These are phyloP conservation scores for Epirrita christyi DNA, from an alignment of 2,888 invertebrate genomes.

Conservation along the genomic window DNA sequence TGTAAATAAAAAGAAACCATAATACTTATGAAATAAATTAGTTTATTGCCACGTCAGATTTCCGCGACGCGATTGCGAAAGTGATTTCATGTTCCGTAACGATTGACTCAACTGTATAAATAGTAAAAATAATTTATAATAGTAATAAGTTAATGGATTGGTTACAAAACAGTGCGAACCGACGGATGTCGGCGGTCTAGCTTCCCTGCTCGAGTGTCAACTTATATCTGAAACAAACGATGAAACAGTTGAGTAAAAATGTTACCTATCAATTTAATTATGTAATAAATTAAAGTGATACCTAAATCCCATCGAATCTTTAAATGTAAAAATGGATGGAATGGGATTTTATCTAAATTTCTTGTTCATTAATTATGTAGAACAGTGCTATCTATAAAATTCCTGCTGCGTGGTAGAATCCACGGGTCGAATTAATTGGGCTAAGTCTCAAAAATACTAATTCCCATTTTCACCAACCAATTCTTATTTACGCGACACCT, in stretches of 20 bases:
- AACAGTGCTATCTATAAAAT: too few species aligned
- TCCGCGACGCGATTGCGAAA: constrained; percentile 63
- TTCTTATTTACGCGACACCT: too few species aligned
- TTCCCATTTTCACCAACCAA: too few species aligned
- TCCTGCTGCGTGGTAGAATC: too few species aligned
- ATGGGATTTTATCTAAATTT: too few species aligned
- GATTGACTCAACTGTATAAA: constrained; percentile 79
- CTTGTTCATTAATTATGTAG: too few species aligned
- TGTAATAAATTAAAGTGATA: too few species aligned
- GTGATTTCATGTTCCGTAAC: constrained; percentile 71
- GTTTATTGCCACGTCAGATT: constrained; percentile 81
- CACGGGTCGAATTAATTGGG: too few species aligned
- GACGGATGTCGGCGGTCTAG: constrained; percentile 60
- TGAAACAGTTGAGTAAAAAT: background rate
- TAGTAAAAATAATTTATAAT: constrained; percentile 84
- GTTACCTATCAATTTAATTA: too few species aligned
- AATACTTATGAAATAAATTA: constrained; percentile 81
- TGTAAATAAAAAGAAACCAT: constrained; percentile 55
- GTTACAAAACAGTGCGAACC: constrained; percentile 76
- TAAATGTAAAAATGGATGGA: too few species aligned
- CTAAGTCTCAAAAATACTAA: too few species aligned
- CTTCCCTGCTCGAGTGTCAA: constrained; percentile 57
- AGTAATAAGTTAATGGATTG: constrained; percentile 82
- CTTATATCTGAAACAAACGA: constrained; percentile 59
- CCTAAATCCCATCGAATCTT: too few species aligned